Base-by-base conservation (phyloP, 2,888 invertebrate genomes). In the Onchidella celtica region DNA sequence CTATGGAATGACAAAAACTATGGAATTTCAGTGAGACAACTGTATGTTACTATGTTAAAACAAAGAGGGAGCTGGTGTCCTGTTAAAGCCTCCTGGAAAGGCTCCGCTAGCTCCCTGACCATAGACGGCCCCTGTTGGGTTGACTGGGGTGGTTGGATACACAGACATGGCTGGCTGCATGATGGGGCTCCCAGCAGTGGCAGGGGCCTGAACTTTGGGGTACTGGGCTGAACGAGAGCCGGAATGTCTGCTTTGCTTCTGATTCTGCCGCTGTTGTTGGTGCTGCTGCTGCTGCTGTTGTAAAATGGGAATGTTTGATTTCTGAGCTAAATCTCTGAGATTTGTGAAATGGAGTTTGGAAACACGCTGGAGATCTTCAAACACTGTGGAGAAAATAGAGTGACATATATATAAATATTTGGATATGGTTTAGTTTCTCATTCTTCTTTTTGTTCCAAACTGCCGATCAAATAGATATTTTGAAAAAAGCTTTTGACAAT, bases 331-430 rank as follows among this genome's bases (percentile, higher is more conserved):
- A 24, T 87, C 81, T 63, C 88, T 87, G 4, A 91, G 75, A 24
- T 86, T 85, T 29, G 81, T 73, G 68, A 89, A 90, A 80, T 91
- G 91, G 75, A 85, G 79, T 47, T 87, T 89, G 2, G 89, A 87
- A 29, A 90, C 83, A 14, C 86, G 68, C 63, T 88, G 89, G 29
- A 90, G 87, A 57, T 91, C 90, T 81, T 91, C 90, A 83, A 89
- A 88, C 21, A 91, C 91, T 91, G 87, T n/a, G n/a, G n/a, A n/a
- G n/a, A n/a, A n/a, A n/a, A n/a, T n/a, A n/a, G n/a, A n/a, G n/a
- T n/a, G 17, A 65, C 36, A 11, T 29, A 6, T 0, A 29, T 34
- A n/a, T 29, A 68, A n/a, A 32, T 1, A 11, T 34, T 47, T 32
- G 0, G 47, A 63, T 21, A 38, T 4, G 29, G 0, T 1, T 11